Conservation (phyloP, 2,797 vertebrate species). For the Phyllotis vaccarum region DNA sequence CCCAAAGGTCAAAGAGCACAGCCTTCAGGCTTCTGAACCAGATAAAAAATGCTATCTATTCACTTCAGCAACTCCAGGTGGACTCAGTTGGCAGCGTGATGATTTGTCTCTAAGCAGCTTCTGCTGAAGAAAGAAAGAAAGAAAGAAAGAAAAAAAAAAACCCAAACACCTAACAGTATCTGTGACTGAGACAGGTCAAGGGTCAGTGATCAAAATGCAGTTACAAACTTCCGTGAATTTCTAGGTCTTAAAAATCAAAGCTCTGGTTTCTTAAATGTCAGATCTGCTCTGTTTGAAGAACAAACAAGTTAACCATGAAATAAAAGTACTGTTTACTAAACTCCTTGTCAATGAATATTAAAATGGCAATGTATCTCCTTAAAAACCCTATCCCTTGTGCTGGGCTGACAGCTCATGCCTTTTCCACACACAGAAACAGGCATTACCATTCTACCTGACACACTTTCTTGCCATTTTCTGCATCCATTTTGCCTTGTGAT, state of each 20-base stretch:
- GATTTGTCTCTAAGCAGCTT: slow-evolving; percentile 71
- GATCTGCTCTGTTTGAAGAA: background rate
- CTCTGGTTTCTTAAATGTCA: background rate
- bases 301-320: background rate
- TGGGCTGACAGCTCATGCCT: background rate
- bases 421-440: background rate
- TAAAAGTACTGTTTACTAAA: background rate
- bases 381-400: background rate
- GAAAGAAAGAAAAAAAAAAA: too few relatives aligned
- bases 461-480: background rate
- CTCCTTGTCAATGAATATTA: background rate
- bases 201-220: slow-evolving; percentile 43
- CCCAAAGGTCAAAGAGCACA: slow-evolving; percentile 61
- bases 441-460: background rate
- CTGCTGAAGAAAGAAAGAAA: slow-evolving; percentile 57
- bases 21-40: slow-evolving; percentile 16
- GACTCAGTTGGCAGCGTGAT: slow-evolving; percentile 50
- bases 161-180: background rate
- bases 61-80: background rate
- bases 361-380: background rate
- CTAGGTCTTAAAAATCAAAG: slow-evolving; percentile 50
- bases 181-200: background rate
- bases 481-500: background rate
- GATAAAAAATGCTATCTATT: slow-evolving; percentile 55
- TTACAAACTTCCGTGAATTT: slow-evolving; percentile 32